Conservation (phyloP, 2,113 vertebrate genomes). For the Muscicapa adusta region DNA sequence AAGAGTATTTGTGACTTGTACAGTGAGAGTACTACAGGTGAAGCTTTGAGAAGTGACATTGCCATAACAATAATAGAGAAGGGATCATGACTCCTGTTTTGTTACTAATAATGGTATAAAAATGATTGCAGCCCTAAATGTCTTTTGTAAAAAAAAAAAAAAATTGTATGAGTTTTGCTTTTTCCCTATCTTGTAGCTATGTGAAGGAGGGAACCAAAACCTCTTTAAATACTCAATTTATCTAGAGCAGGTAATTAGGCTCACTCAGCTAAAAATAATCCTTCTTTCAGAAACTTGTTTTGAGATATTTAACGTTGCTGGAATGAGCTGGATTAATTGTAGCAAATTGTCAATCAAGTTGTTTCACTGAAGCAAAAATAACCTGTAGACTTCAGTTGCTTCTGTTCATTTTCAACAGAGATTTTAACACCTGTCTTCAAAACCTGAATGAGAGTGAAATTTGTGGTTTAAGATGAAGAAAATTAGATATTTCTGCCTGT, state of each 20-base stretch:
- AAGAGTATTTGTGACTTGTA: neutral
- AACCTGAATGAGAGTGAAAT: neutral
- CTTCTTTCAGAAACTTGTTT: constrained; percentile 20
- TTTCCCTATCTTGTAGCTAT: neutral
- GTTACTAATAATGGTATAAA: neutral
- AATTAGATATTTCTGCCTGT: neutral
- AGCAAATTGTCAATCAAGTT: constrained; percentile 15
- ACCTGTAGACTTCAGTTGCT: neutral
- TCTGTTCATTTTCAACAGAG: neutral
- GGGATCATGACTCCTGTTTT: neutral
- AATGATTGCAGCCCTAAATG: neutral
- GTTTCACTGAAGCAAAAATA: constrained; percentile 12
- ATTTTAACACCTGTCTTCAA: neutral
- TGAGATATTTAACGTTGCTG: neutral
- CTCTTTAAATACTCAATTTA: neutral
- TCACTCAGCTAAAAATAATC: constrained; percentile 2
- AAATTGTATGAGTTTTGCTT: neutral
- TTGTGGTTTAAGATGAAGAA: neutral
- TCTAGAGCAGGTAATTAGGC: neutral
- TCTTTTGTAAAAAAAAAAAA: neutral
- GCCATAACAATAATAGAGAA: neutral
- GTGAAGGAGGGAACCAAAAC: neutral
- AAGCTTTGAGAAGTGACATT: neutral
- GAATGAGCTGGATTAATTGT: constrained; percentile 2
- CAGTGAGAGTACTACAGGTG: neutral